phyloP scores from a whole-genome alignment of 2,888 invertebrate genomes.

The Frankliniella intonsa region DNA sequence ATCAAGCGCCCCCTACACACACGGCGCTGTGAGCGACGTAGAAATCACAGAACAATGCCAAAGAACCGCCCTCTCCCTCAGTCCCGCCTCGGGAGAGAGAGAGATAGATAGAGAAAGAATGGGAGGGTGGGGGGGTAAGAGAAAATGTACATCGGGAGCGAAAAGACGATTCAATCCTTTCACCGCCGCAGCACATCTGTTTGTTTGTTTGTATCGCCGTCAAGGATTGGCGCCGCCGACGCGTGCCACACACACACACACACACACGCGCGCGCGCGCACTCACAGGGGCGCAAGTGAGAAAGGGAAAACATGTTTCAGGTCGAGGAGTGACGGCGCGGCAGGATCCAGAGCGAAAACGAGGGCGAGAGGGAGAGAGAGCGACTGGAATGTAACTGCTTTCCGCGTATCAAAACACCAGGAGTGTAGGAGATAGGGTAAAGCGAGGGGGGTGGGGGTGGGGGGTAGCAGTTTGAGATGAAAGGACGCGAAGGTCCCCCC shows the following conservation, averaged over 20 bases:
- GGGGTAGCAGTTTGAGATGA: neutral
- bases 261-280: too few relatives aligned
- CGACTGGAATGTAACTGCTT: slow-evolving; percentile 3
- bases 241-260: too few relatives aligned
- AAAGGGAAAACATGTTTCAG: neutral
- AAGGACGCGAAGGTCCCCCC: neutral
- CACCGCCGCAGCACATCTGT: neutral
- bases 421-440: neutral
- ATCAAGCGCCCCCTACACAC: neutral
- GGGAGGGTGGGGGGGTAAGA: neutral
- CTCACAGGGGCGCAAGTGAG: neutral
- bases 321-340: neutral
- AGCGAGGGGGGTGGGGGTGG: neutral
- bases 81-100: neutral
- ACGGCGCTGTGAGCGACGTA: neutral
- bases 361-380: neutral
- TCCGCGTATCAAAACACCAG: slow-evolving; percentile 17
- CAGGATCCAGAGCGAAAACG: neutral
- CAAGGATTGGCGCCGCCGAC: neutral
- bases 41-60: slow-evolving; percentile 10
- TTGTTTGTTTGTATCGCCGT: neutral
- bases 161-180: neutral
- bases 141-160: neutral
- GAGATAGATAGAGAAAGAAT: neutral
- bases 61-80: neutral